Evolutionary conservation across 2,113 vertebrate species (phyloP).

Genomic region (Vulpes ferrilata): DNA sequence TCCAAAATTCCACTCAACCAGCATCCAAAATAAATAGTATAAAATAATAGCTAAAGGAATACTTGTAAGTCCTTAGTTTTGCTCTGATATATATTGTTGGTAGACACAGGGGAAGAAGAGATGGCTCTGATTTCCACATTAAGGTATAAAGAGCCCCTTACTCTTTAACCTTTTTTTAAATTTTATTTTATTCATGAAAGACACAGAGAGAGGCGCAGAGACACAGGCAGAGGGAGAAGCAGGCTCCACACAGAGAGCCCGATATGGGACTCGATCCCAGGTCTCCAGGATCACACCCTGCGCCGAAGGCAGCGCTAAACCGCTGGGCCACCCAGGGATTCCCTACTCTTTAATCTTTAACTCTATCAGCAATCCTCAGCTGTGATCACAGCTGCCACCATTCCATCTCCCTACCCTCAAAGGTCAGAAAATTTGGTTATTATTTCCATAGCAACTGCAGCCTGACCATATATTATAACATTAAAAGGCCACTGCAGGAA

Average conservation of each 20-base stretch:
- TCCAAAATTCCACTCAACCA: background rate
- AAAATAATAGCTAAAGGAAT: slow-evolving; percentile 1
- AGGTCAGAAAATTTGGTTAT: slow-evolving; percentile 30
- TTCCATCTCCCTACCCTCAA: background rate
- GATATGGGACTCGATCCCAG: too few species aligned
- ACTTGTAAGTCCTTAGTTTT: background rate
- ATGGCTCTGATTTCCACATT: background rate
- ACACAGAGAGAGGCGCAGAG: too few species aligned
- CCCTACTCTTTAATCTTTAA: background rate
- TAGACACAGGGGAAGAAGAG: background rate
- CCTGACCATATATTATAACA: slow-evolving; percentile 5
- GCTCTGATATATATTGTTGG: background rate
- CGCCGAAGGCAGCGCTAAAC: too few species aligned
- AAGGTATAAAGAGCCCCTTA: background rate
- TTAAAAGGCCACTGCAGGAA: slow-evolving; percentile 27
- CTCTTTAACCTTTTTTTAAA: background rate
- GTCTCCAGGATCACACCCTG: too few species aligned
- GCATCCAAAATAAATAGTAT: slow-evolving; percentile 17
- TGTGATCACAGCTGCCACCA: background rate
- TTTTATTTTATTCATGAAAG: too few species aligned
- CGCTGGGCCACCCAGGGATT: too few species aligned
- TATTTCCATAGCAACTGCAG: slow-evolving; percentile 62
- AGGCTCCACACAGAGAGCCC: too few species aligned
- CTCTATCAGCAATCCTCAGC: background rate
- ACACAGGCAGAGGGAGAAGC: too few species aligned